These are phyloP conservation scores for Lasioglossum vierecki DNA, from an alignment of 2,888 invertebrate species.

Conservation along the genomic window DNA sequence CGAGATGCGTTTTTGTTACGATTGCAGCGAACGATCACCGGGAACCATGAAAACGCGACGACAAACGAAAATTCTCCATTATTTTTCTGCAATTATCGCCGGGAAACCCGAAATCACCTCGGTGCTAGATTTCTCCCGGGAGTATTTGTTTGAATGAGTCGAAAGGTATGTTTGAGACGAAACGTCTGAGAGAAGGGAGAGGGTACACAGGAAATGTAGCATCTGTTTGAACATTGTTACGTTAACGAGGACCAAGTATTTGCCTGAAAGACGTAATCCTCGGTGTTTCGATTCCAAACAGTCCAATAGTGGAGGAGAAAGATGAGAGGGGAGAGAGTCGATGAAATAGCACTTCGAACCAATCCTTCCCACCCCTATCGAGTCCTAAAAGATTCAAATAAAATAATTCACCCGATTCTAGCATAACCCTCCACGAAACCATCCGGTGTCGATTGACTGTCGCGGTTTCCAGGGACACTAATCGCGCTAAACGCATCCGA, in stretches of 20 bases:
- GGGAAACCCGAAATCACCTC: not conserved
- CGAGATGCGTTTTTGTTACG: not conserved
- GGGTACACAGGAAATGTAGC: conserved; percentile 50
- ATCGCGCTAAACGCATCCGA: not conserved
- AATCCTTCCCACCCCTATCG: not conserved
- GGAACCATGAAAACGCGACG: not conserved
- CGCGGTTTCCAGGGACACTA: not conserved
- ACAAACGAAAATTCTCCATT: not conserved
- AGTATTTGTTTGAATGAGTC: conserved; percentile 1
- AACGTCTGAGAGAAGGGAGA: conserved; percentile 17
- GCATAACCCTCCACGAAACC: not conserved
- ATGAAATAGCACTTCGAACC: not conserved
- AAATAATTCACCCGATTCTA: not conserved
- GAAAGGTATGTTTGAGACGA: conserved; percentile 25
- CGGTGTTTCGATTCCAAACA: conserved; percentile 54
- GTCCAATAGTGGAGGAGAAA: not conserved
- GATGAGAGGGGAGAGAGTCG: not conserved
- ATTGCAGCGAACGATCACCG: not conserved
- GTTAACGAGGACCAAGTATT: conserved; percentile 78
- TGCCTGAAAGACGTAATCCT: conserved; percentile 70
- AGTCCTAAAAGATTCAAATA: not conserved
- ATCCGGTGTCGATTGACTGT: not conserved
- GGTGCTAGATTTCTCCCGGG: not conserved
- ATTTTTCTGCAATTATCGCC: not conserved
- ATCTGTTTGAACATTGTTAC: conserved; percentile 78